These are phyloP conservation scores for Cottus gobio DNA, from an alignment of 2,113 vertebrate genomes.

Conservation along the genomic window DNA sequence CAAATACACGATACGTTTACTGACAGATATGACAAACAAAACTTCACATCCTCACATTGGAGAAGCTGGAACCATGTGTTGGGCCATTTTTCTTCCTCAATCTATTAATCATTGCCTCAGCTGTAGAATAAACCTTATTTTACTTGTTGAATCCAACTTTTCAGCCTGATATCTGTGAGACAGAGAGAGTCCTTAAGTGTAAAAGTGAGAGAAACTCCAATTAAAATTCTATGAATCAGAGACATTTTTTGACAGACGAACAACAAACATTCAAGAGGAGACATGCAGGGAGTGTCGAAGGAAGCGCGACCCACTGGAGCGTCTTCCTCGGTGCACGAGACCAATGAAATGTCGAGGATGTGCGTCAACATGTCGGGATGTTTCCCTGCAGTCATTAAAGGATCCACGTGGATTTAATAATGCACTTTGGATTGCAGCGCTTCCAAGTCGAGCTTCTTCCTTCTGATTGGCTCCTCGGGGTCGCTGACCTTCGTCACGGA, in stretches of 20 bases:
- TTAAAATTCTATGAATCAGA: not conserved
- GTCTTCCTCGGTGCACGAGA: slow-evolving; percentile 9
- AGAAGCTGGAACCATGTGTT: not conserved
- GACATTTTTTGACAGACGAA: not conserved
- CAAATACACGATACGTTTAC: not conserved
- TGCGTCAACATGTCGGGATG: slow-evolving; percentile 38
- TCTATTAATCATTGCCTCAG: not conserved
- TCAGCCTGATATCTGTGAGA: not conserved
- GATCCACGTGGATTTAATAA: slow-evolving; percentile 17
- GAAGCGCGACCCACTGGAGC: slow-evolving; percentile 5
- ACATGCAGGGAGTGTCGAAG: not conserved
- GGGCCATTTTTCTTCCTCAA: not conserved
- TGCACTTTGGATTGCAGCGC: not conserved
- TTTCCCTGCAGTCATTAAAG: slow-evolving; percentile 22
- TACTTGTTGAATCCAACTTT: not conserved
- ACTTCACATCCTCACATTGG: not conserved
- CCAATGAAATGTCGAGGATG: slow-evolving; percentile 25
- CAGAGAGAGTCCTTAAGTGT: not conserved
- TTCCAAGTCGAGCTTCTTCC: not conserved
- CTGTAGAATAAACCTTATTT: not conserved
- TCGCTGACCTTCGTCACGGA: slow-evolving; percentile 62
- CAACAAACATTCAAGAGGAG: not conserved
- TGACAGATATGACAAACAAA: not conserved
- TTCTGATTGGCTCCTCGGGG: slow-evolving; percentile 42
- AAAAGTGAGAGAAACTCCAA: not conserved